These are phyloP conservation scores for Lepidocyrtoides sp. DNA, from an alignment of 2,888 invertebrate species.

Conservation along the genomic window DNA sequence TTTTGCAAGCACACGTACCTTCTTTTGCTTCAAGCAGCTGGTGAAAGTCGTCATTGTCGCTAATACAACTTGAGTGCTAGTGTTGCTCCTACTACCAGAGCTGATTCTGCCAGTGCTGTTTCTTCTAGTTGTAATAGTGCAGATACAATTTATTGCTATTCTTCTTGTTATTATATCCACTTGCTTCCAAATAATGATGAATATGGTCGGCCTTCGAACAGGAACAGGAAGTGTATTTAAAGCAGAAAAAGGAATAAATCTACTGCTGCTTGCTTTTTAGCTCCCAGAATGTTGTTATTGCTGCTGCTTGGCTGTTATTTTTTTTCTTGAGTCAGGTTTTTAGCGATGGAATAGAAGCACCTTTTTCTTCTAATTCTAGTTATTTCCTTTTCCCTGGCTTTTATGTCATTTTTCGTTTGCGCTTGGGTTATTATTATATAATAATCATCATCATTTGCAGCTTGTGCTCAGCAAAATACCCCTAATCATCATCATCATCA, in stretches of 20 bases:
- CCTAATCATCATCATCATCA: too few species aligned
- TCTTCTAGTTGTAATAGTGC: too few species aligned
- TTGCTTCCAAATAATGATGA: not conserved
- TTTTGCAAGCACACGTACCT: constrained; percentile 26
- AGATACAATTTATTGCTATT: not conserved
- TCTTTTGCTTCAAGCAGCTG: not conserved
- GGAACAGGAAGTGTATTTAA: constrained; percentile 39
- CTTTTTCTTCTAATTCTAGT: not conserved
- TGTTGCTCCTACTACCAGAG: not conserved
- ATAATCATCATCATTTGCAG: constrained; percentile 30
- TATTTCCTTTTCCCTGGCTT: constrained; percentile 8
- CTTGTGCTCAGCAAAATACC: not conserved
- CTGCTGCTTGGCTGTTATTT: too few species aligned
- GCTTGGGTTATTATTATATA: not conserved
- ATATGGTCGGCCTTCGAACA: constrained; percentile 23
- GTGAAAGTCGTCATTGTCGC: not conserved
- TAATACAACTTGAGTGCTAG: not conserved
- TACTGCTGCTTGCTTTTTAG: too few species aligned
- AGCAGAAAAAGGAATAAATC: not conserved
- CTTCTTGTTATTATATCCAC: constrained; percentile 15
- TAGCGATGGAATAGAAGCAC: not conserved
- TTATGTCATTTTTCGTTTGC: not conserved
- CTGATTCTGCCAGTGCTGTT: too few species aligned
- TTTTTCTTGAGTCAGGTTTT: not conserved
- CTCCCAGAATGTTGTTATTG: not conserved